Percentiles rank a stretch among this genome's conserved stretches.
Evolutionary conservation across 2,888 invertebrate genomes (phyloP).

Genomic region (Yponomeuta cagnagella): DNA sequence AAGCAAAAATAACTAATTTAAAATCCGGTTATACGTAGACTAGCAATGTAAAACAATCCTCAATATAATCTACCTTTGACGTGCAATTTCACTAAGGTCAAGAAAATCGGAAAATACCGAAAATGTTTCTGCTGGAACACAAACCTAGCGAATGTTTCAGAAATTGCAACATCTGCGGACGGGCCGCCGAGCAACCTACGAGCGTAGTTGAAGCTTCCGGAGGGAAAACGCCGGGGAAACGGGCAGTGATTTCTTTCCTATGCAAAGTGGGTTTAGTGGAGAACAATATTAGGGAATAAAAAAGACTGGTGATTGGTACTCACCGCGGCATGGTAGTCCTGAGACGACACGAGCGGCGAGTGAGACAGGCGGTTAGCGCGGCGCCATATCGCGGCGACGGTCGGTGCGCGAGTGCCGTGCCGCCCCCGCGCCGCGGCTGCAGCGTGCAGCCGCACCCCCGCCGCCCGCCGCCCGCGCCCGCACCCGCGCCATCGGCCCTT

Average conservation of each 20-base stretch:
- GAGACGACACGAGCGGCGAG: no score
- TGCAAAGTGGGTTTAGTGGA: no score
- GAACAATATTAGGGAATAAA: no score
- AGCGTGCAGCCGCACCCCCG: constrained; percentile 5
- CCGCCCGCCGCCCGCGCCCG: neutral
- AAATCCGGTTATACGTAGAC: no score
- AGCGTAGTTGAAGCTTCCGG: constrained; percentile 17
- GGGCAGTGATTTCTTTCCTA: constrained; percentile 17
- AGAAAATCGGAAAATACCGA: no score
- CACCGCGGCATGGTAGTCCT: constrained; percentile 34
- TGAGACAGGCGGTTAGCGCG: constrained; percentile 21
- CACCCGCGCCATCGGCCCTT: neutral
- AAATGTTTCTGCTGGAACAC: no score
- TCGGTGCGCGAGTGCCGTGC: constrained; percentile 51
- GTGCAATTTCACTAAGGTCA: no score
- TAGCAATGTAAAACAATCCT: no score
- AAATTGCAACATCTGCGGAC: no score
- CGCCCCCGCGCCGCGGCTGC: constrained; percentile 9
- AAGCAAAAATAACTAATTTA: no score
- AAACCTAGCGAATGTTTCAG: no score
- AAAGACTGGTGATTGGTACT: constrained; percentile 26
- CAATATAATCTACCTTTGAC: no score
- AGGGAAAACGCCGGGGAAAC: constrained; percentile 36
- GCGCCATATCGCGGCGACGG: constrained; percentile 52
- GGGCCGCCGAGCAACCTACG: neutral